Evolutionary conservation across 2,797 vertebrate genomes (phyloP), one percentile per base, ranked within the genome.

Genomic region (Malacoraja senta): DNA sequence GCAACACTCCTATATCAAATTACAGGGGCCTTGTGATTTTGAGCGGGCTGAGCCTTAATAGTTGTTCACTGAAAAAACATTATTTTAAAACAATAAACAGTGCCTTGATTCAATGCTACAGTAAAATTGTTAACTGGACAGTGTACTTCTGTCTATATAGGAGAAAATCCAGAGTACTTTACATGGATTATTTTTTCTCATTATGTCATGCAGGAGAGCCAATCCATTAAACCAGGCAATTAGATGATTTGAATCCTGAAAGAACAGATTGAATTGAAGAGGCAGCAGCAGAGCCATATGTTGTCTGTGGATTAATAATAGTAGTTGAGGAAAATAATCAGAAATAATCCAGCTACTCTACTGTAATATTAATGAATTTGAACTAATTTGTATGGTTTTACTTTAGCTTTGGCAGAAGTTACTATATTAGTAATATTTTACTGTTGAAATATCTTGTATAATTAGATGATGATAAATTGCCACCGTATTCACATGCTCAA

Each of bases 201-300:
- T 91, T 53, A 26, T 74, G 68, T 74, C 35, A 74, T 91, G 26
- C 68, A 53, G 10, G 71, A 74, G 65, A 38, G 8, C 21, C 65
- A 24, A 19, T 91, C 24, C 71, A 53, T 91, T 53, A 74, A 24
- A 74, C 12, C 24, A n/a, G 38, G 71, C 26, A 74, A 53, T 53
- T 74, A 29, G 24, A 72, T 91, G 3, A 68, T 91, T 91, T 44
- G 90, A 91, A 44, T 91, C 44, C 38, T 91, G 68, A 29, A 91
- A 91, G 90, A 74, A 35, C 72, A 74, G 71, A 91, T 74, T 44
- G 90, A 68, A 74, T 91, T 44, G 38, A 38, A 72, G 35, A 74
- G 24, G 29, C 90, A 44, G 68, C 32, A 74, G 35, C 38, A 74
- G 88, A 91, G 32, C 35, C 90, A 74, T 53, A 91, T 91, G 68